phyloP scores from a whole-genome alignment of 2,113 vertebrate species.

The Nibea coibor region DNA sequence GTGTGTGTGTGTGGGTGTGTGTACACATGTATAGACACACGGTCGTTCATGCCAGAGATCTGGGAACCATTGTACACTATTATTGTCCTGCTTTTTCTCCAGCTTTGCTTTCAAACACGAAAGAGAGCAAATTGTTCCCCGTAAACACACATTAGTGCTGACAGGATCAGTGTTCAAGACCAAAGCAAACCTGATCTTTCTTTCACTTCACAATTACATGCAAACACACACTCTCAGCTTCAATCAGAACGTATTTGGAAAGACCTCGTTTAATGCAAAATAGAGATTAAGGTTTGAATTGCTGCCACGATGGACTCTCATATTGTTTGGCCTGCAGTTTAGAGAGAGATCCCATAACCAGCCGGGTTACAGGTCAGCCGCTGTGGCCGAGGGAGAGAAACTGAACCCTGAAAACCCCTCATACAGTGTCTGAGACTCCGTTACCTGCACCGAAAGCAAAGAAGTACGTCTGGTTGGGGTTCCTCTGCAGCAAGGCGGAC shows the following conservation, averaged over 20 bases:
- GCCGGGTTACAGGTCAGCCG: slow-evolving; percentile 16
- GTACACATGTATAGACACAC: slow-evolving; percentile 24
- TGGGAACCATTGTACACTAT: slow-evolving; percentile 72
- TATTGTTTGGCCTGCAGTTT: slow-evolving; percentile 2
- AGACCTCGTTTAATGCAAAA: slow-evolving; percentile 13
- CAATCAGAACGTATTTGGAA: slow-evolving; percentile 33
- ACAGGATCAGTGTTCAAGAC: slow-evolving; percentile 55
- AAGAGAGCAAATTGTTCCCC: slow-evolving; percentile 59
- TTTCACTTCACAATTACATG: slow-evolving; percentile 42
- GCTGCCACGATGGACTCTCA: slow-evolving; percentile 11
- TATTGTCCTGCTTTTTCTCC: slow-evolving; percentile 68
- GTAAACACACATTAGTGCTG: slow-evolving; percentile 56
- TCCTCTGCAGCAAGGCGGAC: slow-evolving; percentile 90
- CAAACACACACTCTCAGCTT: slow-evolving; percentile 47
- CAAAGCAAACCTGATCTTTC: slow-evolving; percentile 50
- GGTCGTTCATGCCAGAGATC: slow-evolving; percentile 61
- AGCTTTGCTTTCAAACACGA: slow-evolving; percentile 67
- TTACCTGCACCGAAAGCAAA: slow-evolving; percentile 98
- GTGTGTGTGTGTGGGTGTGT: slow-evolving; percentile 27
- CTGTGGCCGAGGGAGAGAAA: neutral
- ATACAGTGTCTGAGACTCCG: neutral
- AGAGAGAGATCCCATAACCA: neutral
- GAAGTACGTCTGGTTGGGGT: slow-evolving; percentile 93
- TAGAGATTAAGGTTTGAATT: neutral
- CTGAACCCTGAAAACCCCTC: neutral